Evolutionary conservation across 2,113 vertebrate genomes (phyloP), one percentile per base, ranked within the genome.

Genomic region (Lota lota): DNA sequence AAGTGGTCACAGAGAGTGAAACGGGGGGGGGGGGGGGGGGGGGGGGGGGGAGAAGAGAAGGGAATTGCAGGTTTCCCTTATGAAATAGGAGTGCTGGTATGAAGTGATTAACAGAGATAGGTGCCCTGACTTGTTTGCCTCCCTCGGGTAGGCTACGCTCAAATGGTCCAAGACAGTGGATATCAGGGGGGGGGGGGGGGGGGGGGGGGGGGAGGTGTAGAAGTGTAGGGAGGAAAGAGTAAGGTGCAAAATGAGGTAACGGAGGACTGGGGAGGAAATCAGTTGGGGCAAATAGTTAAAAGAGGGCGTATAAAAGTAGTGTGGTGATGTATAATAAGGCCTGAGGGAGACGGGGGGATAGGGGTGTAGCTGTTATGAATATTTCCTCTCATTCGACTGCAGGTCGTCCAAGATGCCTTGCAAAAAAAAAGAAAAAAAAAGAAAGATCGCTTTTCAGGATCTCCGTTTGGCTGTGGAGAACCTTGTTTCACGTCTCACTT

Each of bases 51-150:
- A 40, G 61, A 61, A 61, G 50, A 63, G 63, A 51, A 61, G 24
- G 63, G 50, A 72, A 61, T 57, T 62, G 56, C 64, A 66, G 63
- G 59, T 62, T 78, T 62, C 67, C 57, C 56, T 7, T 61, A 56
- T 60, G 61, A 64, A 67, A 56, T 14, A 61, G 22, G 64, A 65
- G 20, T 50, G 12, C 22, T 53, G 73, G 47, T 61, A 61, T 67
- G 67, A 63, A 75, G 69, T 22, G 73, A 81, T 68, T 61, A 67
- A 66, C 68, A 63, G 19, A 21, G 24, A 20, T 64, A 72, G 65
- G 16, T 78, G 87, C 80, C 70, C 68, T 64, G 79, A 85, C 87
- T 80, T 70, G 15, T 70, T 63, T 47, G 12, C 51, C 69, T 76
- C 64, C 65, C 64, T 61, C 28, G 53, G 66, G 70, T 68, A 14